These are phyloP conservation scores for Tuta absoluta DNA, from an alignment of 2,888 invertebrate genomes.

Conservation along the genomic window DNA sequence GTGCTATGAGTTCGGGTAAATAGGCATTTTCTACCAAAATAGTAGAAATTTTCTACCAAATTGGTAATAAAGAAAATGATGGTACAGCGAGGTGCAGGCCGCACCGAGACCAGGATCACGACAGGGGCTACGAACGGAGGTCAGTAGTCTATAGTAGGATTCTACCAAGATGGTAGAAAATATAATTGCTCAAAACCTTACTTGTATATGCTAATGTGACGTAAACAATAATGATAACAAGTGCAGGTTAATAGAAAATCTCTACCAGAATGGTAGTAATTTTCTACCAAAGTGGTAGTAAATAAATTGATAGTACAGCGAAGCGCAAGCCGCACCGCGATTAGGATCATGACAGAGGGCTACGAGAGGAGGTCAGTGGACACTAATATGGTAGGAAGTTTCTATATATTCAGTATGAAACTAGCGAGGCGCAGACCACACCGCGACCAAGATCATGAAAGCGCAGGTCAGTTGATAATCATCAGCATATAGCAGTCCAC, in stretches of 20 bases:
- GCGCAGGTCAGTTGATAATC: too few species aligned
- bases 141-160: not conserved
- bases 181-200: not conserved
- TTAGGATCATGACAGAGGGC: constrained; percentile 42
- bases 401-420: not conserved
- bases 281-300: not conserved
- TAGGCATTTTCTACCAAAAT: too few species aligned
- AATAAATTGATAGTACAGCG: constrained; percentile 49
- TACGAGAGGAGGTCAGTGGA: constrained; percentile 39
- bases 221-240: too few species aligned
- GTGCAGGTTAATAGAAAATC: too few species aligned
- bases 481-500: too few species aligned
- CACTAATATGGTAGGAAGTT: not conserved
- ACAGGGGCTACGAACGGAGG: constrained; percentile 46
- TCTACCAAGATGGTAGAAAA: not conserved
- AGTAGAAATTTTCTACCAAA: not conserved
- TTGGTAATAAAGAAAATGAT: not conserved
- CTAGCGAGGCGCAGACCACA: constrained; percentile 54
- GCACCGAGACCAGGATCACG: constrained; percentile 39
- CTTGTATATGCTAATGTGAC: not conserved
- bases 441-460: constrained; percentile 41
- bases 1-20: too few species aligned
- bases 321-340: constrained; percentile 49
- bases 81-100: constrained; percentile 60
- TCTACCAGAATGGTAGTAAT: too few species aligned